These are phyloP conservation scores for Nylanderia fulva DNA, from an alignment of 1,140 invertebrate genomes.

Conservation along the genomic window DNA sequence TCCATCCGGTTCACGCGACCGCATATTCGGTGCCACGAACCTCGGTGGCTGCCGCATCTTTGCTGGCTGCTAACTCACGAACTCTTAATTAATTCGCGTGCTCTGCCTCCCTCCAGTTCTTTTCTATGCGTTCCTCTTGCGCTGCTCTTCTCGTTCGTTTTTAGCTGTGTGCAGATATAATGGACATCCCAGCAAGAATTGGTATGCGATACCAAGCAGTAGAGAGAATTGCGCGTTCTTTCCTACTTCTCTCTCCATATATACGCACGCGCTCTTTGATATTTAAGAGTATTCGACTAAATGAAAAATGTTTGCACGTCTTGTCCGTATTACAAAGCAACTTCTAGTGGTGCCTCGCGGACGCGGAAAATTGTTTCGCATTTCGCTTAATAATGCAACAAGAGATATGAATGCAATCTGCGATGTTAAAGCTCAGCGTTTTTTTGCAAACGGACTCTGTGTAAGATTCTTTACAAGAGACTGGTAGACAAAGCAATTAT, in stretches of 20 bases:
- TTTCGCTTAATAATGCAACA: slow-evolving; percentile 50
- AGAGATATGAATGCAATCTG: slow-evolving; percentile 32
- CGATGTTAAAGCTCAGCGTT: slow-evolving; percentile 39
- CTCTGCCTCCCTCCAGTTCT: slow-evolving; percentile 8
- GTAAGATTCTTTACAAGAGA: background rate
- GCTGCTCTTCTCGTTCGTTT: background rate
- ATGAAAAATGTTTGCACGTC: slow-evolving; percentile 47
- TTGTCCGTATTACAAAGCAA: slow-evolving; percentile 16
- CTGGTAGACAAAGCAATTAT: slow-evolving; percentile 13
- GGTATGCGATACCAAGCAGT: background rate
- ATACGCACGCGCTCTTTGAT: slow-evolving; percentile 21
- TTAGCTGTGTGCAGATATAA: slow-evolving; percentile 1
- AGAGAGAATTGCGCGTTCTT: slow-evolving; percentile 18
- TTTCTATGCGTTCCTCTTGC: background rate
- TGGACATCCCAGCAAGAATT: background rate
- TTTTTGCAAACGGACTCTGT: slow-evolving; percentile 27
- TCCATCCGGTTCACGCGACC: background rate
- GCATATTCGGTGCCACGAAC: slow-evolving; percentile 54
- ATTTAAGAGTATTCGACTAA: slow-evolving; percentile 55
- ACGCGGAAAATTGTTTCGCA: slow-evolving; percentile 44
- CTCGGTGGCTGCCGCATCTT: slow-evolving; percentile 46
- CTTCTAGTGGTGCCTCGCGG: background rate
- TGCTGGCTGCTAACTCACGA: slow-evolving; percentile 69
- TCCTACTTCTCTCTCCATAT: background rate
- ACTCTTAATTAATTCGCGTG: slow-evolving; percentile 81